Conservation (phyloP, 2,113 vertebrate species). For the Barnardius zonarius region DNA sequence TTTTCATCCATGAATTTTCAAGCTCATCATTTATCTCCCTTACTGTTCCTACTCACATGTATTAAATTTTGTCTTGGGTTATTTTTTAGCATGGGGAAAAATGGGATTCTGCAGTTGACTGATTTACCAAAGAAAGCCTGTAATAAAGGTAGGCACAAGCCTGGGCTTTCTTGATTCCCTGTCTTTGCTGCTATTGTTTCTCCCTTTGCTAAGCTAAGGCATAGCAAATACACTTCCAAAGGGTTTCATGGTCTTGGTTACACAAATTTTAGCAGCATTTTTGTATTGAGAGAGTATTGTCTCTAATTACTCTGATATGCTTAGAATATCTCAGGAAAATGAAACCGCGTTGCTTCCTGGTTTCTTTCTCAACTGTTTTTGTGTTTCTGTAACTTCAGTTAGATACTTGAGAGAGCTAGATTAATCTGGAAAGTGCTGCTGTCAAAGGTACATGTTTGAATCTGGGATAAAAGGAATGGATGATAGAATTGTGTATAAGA, state of each 20-base stretch:
- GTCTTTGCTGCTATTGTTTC: neutral
- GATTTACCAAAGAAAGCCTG: neutral
- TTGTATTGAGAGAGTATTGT: neutral
- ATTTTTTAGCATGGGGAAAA: neutral
- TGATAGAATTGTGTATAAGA: neutral
- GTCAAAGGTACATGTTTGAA: neutral
- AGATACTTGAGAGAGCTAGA: neutral
- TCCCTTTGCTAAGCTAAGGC: neutral
- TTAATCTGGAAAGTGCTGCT: neutral
- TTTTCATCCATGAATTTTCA: slow-evolving; percentile 11
- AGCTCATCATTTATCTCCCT: slow-evolving; percentile 2
- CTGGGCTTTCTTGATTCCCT: neutral
- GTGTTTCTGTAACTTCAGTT: neutral
- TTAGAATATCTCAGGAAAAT: neutral
- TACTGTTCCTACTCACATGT: neutral
- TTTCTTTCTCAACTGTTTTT: neutral
- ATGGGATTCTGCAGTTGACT: neutral
- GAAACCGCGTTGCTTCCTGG: neutral
- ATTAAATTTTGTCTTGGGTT: slow-evolving; percentile 5
- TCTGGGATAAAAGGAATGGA: neutral
- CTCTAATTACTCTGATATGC: neutral
- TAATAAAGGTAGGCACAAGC: neutral
- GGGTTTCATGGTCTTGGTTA: neutral
- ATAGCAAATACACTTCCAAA: neutral
- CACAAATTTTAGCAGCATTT: neutral